A percentile compares a stretch with the other conserved stretches of the same genome.
Evolutionary conservation across 2,113 vertebrate species (phyloP).

Genomic region (Lophochroa leadbeateri): DNA sequence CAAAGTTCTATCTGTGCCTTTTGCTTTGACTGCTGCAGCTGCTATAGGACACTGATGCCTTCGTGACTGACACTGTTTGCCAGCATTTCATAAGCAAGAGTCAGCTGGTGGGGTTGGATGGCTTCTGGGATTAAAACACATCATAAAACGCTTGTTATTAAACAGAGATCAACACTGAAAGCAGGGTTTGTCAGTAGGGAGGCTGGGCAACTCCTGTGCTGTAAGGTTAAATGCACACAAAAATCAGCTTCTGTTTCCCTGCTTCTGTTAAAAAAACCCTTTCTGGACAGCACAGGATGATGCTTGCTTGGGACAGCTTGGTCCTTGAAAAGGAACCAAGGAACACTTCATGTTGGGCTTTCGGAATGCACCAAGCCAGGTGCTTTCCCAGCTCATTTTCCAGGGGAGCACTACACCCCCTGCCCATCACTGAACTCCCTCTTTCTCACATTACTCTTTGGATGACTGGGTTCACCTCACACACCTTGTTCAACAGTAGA

Average conservation of each 20-base stretch:
- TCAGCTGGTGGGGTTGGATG: background rate
- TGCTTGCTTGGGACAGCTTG: background rate
- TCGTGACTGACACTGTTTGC: background rate
- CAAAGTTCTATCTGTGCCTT: background rate
- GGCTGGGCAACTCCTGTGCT: background rate
- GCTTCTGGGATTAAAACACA: background rate
- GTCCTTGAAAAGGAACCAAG: background rate
- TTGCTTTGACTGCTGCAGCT: background rate
- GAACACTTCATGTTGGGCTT: background rate
- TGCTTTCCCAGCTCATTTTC: background rate
- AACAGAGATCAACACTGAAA: background rate
- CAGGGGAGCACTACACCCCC: fast-evolving
- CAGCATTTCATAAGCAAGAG: background rate
- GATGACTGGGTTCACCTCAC: fast-evolving
- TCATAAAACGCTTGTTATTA: background rate
- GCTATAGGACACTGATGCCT: background rate
- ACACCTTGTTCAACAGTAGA: background rate
- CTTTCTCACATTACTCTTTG: background rate
- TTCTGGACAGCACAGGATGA: background rate
- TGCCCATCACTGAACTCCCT: background rate
- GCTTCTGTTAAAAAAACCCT: background rate
- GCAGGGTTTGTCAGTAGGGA: background rate
- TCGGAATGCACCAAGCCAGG: background rate
- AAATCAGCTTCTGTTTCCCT: background rate
- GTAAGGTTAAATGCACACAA: background rate